These are phyloP conservation scores for Dicaeum eximium DNA, from an alignment of 2,113 vertebrate species.

Conservation along the genomic window DNA sequence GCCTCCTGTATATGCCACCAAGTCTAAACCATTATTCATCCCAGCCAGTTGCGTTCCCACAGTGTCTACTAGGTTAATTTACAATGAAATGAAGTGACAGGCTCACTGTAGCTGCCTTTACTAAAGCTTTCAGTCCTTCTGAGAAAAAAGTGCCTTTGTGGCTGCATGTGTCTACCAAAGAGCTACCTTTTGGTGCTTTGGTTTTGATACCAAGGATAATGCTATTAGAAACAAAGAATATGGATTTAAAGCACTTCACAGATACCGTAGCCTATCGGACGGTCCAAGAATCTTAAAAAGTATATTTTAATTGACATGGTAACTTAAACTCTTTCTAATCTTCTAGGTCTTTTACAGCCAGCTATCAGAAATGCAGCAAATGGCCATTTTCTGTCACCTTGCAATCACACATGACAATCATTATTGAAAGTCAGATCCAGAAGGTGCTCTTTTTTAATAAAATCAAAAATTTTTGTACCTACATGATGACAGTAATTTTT, in stretches of 20 bases:
- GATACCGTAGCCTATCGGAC: not conserved
- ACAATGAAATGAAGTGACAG: not conserved
- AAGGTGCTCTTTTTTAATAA: not conserved
- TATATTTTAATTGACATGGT: not conserved
- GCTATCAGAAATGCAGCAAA: not conserved
- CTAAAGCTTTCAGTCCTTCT: not conserved
- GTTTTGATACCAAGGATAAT: not conserved
- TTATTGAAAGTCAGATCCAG: not conserved
- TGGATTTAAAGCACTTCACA: not conserved
- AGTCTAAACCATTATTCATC: not conserved
- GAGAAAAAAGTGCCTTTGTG: not conserved
- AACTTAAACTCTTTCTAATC: not conserved
- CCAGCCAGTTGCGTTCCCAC: not conserved
- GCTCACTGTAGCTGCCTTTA: not conserved
- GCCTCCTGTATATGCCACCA: not conserved
- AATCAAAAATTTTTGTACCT: not conserved
- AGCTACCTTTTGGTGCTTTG: not conserved
- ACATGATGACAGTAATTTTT: not conserved
- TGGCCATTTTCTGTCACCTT: not conserved
- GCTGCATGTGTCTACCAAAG: not conserved
- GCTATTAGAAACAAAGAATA: not conserved
- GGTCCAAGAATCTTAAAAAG: not conserved
- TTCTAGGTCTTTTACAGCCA: not conserved
- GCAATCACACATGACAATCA: not conserved
- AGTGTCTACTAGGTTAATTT: not conserved